These are phyloP conservation scores for Scaptomyza pallida DNA, from an alignment of 1,140 invertebrate species.

Conservation along the genomic window DNA sequence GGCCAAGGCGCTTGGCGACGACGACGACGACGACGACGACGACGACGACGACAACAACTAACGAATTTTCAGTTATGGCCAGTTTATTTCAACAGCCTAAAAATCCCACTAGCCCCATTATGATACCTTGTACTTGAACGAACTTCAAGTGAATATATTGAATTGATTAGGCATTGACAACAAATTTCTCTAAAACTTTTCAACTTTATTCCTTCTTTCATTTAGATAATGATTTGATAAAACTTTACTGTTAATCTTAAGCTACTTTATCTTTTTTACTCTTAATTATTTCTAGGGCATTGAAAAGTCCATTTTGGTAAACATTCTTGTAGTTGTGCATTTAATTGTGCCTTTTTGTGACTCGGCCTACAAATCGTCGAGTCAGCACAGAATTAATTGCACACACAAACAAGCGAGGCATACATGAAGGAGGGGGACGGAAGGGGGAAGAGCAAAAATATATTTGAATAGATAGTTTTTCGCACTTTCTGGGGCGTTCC, in stretches of 20 bases:
- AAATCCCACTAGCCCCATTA: slow-evolving; percentile 56
- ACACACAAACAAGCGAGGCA: slow-evolving; percentile 12
- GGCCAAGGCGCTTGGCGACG: slow-evolving; percentile 53
- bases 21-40: slow-evolving; percentile 16
- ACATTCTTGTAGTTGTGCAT: slow-evolving; percentile 48
- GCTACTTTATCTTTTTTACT: too few relatives aligned
- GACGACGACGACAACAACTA: slow-evolving; percentile 4
- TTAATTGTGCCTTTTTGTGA: slow-evolving; percentile 70
- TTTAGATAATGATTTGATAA: too few relatives aligned
- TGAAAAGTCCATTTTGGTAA: neutral
- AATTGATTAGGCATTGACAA: too few relatives aligned
- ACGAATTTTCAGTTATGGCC: slow-evolving; percentile 43
- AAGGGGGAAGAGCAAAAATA: too few relatives aligned
- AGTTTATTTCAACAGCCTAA: slow-evolving; percentile 20
- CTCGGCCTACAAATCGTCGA: slow-evolving; percentile 52
- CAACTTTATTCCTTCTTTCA: too few relatives aligned
- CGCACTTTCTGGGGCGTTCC: slow-evolving; percentile 48
- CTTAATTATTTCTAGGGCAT: slow-evolving; percentile 5
- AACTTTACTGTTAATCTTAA: too few relatives aligned
- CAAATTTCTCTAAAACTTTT: too few relatives aligned
- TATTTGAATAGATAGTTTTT: slow-evolving; percentile 60
- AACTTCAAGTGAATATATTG: neutral
- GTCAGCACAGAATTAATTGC: slow-evolving; percentile 76
- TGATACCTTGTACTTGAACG: slow-evolving; percentile 20
- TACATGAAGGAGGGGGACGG: slow-evolving; percentile 1